Conservation (phyloP, 1,140 invertebrate genomes). For the Nebria ingens region DNA sequence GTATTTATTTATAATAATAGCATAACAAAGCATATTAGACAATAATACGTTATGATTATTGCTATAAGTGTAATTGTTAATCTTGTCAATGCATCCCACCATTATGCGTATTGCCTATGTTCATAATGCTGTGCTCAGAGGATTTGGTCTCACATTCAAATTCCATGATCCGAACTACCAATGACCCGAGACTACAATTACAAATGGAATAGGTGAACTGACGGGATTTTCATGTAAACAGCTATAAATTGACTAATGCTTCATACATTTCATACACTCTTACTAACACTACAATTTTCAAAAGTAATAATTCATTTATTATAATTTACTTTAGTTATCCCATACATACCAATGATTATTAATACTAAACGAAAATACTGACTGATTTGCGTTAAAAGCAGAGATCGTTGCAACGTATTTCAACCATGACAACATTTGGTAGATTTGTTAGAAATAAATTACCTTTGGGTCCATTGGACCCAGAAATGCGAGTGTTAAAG, state of each 20-base stretch:
- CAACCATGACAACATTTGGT: not conserved
- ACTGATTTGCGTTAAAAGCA: too few species aligned
- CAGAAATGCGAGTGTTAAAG: not conserved
- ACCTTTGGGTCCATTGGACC: too few species aligned
- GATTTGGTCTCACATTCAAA: too few species aligned
- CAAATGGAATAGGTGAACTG: not conserved
- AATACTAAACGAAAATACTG: too few species aligned
- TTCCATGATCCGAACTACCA: not conserved
- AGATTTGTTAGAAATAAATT: too few species aligned
- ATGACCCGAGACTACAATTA: not conserved
- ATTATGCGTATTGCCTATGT: too few species aligned
- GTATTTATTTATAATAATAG: too few species aligned
- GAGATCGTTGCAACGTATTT: not conserved
- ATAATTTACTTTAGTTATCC: not conserved
- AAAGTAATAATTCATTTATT: not conserved
- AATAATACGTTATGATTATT: too few species aligned
- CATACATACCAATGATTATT: not conserved
- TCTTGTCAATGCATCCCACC: too few species aligned
- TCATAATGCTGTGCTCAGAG: too few species aligned
- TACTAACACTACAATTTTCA: not conserved
- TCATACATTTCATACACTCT: not conserved
- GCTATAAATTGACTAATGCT: slow-evolving; percentile 1
- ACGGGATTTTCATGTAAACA: slow-evolving; percentile 3
- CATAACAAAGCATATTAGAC: too few species aligned
- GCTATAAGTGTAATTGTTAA: too few species aligned